Evolutionary conservation across 2,888 invertebrate species (phyloP).

Genomic region (Dicyrtomina minuta): DNA sequence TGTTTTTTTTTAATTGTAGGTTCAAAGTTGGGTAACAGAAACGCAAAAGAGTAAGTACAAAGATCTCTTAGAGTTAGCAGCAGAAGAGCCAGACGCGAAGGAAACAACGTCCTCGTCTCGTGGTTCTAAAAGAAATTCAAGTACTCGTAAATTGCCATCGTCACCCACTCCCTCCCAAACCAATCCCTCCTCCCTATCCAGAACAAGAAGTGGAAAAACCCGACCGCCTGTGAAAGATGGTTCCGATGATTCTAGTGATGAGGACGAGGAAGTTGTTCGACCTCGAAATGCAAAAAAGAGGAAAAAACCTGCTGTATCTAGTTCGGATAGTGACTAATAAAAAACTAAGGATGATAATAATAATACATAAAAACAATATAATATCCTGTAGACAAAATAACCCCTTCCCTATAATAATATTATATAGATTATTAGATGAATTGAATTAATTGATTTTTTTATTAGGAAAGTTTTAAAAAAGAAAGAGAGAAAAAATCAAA

Average conservation of each 20-base stretch:
- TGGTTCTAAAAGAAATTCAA: conserved; percentile 55
- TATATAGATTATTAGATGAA: neutral
- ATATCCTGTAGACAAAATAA: neutral
- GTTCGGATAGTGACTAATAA: conserved; percentile 32
- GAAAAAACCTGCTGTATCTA: conserved; percentile 27
- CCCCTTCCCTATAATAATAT: neutral
- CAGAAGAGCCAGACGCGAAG: conserved; percentile 65
- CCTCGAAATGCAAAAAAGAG: conserved; percentile 79
- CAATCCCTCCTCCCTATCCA: conserved; percentile 26
- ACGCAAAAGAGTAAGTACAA: conserved; percentile 86
- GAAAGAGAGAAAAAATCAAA: neutral
- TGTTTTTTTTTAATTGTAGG: conserved; percentile 31
- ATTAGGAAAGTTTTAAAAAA: neutral
- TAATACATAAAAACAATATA: neutral
- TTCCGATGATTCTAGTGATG: conserved; percentile 56
- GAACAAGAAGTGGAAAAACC: conserved; percentile 52
- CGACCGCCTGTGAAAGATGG: conserved; percentile 42
- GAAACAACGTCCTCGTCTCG: conserved; percentile 35
- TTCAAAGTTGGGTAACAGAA: conserved; percentile 64
- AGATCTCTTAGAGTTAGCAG: conserved; percentile 84
- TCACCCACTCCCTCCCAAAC: conserved; percentile 32
- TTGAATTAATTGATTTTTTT: neutral
- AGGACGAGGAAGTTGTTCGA: conserved; percentile 71
- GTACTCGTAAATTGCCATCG: conserved; percentile 30
- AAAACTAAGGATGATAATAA: neutral